Conservation (phyloP, 2,888 invertebrate genomes). For the Brachynemurus nebulosus region DNA sequence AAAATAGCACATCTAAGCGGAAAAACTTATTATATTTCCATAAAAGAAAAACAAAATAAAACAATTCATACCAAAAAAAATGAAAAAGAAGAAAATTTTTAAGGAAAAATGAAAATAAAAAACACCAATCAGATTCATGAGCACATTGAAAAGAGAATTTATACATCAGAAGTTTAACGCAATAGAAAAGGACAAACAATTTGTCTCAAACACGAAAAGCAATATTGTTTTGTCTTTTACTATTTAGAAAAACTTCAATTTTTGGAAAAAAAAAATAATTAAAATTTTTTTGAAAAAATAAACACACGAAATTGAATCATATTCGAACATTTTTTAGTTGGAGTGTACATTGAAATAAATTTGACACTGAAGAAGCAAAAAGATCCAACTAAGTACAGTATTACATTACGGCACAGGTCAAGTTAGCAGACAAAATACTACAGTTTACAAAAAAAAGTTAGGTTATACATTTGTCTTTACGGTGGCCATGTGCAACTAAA, state of each 20-base stretch:
- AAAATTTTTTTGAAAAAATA: neutral
- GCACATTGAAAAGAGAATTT: no score
- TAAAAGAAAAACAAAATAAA: neutral
- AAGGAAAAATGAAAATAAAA: no score
- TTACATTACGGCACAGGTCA: conserved; percentile 16
- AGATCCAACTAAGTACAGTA: neutral
- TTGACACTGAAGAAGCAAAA: neutral
- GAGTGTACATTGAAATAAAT: neutral
- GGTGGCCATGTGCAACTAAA: no score
- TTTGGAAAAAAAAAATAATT: neutral
- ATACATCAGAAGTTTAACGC: no score
- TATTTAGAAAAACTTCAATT: no score
- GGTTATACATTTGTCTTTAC: neutral
- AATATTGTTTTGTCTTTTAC: neutral
- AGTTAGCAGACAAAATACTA: conserved; percentile 9
- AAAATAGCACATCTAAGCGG: conserved; percentile 5
- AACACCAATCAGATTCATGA: no score
- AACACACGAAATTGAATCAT: neutral
- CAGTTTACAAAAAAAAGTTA: conserved; percentile 3
- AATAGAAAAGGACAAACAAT: no score
- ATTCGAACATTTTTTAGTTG: neutral
- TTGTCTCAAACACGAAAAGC: neutral
- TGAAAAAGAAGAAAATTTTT: no score
- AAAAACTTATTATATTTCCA: neutral
- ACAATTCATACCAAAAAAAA: neutral